A percentile compares a stretch with the other conserved stretches of the same genome.
Evolutionary conservation across 1,140 invertebrate genomes (phyloP).

Genomic region (Leptinotarsa lineolata): DNA sequence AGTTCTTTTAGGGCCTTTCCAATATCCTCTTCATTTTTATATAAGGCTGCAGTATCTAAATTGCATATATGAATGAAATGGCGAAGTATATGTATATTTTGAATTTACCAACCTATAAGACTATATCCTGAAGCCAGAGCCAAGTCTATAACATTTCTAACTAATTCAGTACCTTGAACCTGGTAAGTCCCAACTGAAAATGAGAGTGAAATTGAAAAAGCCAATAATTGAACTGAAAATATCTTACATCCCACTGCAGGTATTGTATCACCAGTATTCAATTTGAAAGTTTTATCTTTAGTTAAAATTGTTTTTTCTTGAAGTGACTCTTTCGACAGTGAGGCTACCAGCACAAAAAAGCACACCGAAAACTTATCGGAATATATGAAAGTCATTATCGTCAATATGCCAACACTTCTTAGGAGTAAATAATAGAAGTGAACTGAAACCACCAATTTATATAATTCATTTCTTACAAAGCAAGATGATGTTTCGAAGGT

Average conservation of each 20-base stretch:
- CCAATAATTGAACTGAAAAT: constrained; percentile 8
- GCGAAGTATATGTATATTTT: not conserved
- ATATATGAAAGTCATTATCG: too few relatives aligned
- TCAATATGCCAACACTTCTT: too few relatives aligned
- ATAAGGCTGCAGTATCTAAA: constrained; percentile 75
- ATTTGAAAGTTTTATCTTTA: constrained; percentile 44
- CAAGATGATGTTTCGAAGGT: too few relatives aligned
- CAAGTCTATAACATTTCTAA: constrained; percentile 58
- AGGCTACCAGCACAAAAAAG: too few relatives aligned
- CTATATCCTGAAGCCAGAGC: constrained; percentile 63
- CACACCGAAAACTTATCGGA: too few relatives aligned
- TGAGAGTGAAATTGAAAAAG: constrained; percentile 6
- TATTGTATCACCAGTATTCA: constrained; percentile 45
- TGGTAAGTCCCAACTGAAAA: constrained; percentile 62
- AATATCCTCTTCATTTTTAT: constrained; percentile 74
- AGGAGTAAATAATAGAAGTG: too few relatives aligned
- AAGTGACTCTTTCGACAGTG: too few relatives aligned
- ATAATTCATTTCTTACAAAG: too few relatives aligned
- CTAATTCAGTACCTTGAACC: constrained; percentile 55
- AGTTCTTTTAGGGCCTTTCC: constrained; percentile 65
- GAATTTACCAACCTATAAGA: constrained; percentile 60
- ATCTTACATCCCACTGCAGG: constrained; percentile 51
- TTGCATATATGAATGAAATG: constrained; percentile 25
- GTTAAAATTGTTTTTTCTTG: not conserved
- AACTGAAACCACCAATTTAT: too few relatives aligned